Conservation (phyloP, 1,140 invertebrate genomes). For the Heliconius congener region DNA sequence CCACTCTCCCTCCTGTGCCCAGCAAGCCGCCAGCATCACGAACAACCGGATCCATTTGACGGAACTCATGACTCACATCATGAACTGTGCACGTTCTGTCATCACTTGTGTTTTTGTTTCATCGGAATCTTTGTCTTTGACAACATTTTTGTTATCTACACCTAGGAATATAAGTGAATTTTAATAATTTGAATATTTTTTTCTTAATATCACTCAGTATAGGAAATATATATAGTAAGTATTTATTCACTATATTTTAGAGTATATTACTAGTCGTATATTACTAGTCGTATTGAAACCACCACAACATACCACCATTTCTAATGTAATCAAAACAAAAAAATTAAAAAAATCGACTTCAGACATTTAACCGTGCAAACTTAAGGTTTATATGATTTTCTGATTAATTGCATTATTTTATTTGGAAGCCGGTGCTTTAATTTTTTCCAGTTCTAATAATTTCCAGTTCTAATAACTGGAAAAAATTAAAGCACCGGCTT, state of each 20-base stretch:
- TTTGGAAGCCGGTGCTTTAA: too few species aligned
- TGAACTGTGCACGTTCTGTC: conserved; percentile 41
- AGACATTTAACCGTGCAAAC: background rate
- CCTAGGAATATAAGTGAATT: background rate
- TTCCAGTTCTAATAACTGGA: too few species aligned
- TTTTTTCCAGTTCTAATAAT: too few species aligned
- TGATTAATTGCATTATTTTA: too few species aligned
- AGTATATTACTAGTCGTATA: background rate
- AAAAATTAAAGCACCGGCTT: too few species aligned
- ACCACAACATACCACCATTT: too few species aligned
- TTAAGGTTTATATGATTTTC: too few species aligned
- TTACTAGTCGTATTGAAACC: too few species aligned
- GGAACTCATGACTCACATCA: conserved; percentile 68
- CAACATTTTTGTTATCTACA: background rate
- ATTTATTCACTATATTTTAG: background rate
- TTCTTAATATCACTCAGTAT: background rate
- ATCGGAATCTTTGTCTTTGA: conserved; percentile 12
- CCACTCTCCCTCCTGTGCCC: conserved; percentile 75
- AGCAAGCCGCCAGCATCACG: conserved; percentile 71
- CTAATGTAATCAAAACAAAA: too few species aligned
- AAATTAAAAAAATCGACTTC: background rate
- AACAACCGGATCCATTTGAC: conserved; percentile 70
- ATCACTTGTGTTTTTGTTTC: conserved; percentile 25
- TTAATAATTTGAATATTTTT: background rate
- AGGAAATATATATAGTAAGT: conserved; percentile 1